These are phyloP conservation scores for Aphelenchoides avenae DNA, from an alignment of 1,140 invertebrate species.

Conservation along the genomic window DNA sequence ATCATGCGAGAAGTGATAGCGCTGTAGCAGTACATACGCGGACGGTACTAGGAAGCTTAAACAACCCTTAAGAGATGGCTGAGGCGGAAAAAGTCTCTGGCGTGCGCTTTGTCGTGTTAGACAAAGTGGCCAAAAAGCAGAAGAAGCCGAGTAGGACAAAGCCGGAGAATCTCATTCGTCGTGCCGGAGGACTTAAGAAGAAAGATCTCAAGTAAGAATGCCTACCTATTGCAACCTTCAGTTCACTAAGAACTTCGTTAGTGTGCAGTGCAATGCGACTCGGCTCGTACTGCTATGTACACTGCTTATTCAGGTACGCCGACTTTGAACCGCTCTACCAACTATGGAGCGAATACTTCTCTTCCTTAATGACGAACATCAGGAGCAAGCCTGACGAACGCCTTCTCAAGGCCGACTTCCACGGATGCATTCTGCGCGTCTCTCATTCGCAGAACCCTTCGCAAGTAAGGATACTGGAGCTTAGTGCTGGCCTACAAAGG, in stretches of 20 bases:
- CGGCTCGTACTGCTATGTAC: not conserved
- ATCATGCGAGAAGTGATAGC: too few relatives aligned
- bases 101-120: too few relatives aligned
- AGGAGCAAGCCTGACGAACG: constrained; percentile 20
- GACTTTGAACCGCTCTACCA: constrained; percentile 31
- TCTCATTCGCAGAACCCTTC: constrained; percentile 22
- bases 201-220: constrained; percentile 19
- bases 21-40: too few relatives aligned
- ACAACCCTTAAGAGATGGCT: too few relatives aligned
- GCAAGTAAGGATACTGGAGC: constrained; percentile 17
- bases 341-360: constrained; percentile 17
- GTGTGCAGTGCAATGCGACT: not conserved
- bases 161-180: constrained; percentile 21
- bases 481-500: constrained; percentile 1
- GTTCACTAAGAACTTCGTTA: not conserved
- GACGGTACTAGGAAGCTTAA: too few relatives aligned
- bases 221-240: not conserved
- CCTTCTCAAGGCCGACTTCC: constrained; percentile 28
- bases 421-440: constrained; percentile 34
- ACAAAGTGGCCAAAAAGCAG: constrained; percentile 16
- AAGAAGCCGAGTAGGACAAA: constrained; percentile 16
- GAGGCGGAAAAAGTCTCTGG: too few relatives aligned
- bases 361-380: constrained; percentile 10
- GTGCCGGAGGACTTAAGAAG: constrained; percentile 3
- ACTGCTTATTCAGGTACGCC: constrained; percentile 25